Evolutionary conservation across 2,113 vertebrate genomes (phyloP).

Genomic region (Hippolais icterina): DNA sequence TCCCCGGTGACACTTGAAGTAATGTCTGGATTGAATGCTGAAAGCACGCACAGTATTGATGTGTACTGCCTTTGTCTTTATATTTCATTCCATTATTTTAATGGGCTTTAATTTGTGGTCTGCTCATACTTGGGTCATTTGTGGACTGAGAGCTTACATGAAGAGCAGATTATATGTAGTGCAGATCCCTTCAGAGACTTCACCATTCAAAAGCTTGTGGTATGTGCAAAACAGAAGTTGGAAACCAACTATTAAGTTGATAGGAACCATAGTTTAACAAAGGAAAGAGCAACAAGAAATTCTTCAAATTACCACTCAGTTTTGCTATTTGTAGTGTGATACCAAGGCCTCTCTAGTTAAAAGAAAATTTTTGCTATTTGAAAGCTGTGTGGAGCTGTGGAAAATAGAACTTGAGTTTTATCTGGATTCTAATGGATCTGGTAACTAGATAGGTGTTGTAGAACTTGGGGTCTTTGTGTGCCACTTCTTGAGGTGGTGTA

Average conservation of each 20-base stretch:
- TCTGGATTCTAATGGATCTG: neutral
- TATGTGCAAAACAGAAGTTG: neutral
- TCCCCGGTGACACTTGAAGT: neutral
- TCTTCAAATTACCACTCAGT: neutral
- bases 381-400: neutral
- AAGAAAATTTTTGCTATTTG: neutral
- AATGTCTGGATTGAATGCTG: neutral
- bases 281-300: neutral
- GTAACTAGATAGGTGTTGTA: neutral
- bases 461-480: neutral
- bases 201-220: neutral
- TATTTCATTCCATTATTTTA: neutral
- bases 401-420: neutral
- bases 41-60: neutral
- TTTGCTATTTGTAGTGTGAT: neutral
- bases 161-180: neutral
- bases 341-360: neutral
- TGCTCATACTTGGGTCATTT: neutral
- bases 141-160: neutral
- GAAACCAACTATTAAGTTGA: neutral
- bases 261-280: neutral
- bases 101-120: neutral
- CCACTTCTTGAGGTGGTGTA: neutral
- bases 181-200: neutral
- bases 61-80: neutral